Percentiles rank a stretch among this genome's conserved stretches.
Evolutionary conservation across 2,113 vertebrate genomes (phyloP).

Genomic region (Phodopus roborovskii): DNA sequence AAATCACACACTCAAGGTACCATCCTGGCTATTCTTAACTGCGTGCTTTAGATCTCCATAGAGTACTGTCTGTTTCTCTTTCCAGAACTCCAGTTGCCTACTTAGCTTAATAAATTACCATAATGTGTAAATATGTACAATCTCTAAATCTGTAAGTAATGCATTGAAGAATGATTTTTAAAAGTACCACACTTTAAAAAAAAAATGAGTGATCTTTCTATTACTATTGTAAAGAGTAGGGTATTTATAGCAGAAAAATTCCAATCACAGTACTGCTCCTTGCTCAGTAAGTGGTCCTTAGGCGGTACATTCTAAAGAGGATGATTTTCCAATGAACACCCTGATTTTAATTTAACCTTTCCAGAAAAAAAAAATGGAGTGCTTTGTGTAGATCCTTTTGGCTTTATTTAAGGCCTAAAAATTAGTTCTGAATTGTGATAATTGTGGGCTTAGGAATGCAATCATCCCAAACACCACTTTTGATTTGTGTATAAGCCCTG

Average conservation of each 20-base stretch:
- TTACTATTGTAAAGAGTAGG: slow-evolving; percentile 37
- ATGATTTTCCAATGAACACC: slow-evolving; percentile 73
- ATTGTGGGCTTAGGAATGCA: slow-evolving; percentile 80
- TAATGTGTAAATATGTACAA: slow-evolving; percentile 65
- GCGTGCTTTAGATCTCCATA: slow-evolving; percentile 48
- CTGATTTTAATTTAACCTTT: slow-evolving; percentile 80
- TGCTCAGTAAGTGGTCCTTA: slow-evolving; percentile 65
- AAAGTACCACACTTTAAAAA: background rate
- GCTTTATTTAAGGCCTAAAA: slow-evolving; percentile 81
- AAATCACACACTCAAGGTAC: background rate
- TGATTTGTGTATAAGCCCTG: slow-evolving; percentile 71
- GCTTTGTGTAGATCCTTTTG: slow-evolving; percentile 77
- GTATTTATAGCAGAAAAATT: slow-evolving; percentile 34
- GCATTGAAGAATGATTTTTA: slow-evolving; percentile 30
- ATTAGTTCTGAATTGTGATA: slow-evolving; percentile 82
- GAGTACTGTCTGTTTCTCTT: slow-evolving; percentile 29
- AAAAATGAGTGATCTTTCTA: slow-evolving; percentile 31
- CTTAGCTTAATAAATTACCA: slow-evolving; percentile 54
- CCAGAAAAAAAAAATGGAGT: slow-evolving; percentile 78
- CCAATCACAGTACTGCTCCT: slow-evolving; percentile 60
- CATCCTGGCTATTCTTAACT: slow-evolving; percentile 28
- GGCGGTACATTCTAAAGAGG: slow-evolving; percentile 75
- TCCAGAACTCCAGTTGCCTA: slow-evolving; percentile 26
- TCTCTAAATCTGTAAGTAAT: slow-evolving; percentile 53
- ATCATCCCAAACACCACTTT: slow-evolving; percentile 80